These are phyloP conservation scores for Therioaphis trifolii DNA, from an alignment of 2,888 invertebrate genomes.

Conservation along the genomic window DNA sequence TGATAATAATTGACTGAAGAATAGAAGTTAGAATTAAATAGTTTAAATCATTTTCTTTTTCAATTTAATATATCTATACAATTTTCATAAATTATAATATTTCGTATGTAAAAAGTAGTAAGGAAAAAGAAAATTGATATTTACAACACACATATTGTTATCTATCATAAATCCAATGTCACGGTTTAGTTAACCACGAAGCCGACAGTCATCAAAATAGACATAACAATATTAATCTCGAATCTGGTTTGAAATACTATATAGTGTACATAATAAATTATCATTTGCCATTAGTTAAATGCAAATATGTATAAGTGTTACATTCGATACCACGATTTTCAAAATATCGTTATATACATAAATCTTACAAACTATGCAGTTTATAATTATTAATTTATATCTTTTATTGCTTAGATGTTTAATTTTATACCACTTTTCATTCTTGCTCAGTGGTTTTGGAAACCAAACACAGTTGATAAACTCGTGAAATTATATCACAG, in stretches of 20 bases:
- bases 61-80: too few species aligned
- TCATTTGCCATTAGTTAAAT: background rate
- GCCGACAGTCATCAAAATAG: background rate
- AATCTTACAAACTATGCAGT: background rate
- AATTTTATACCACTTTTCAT: background rate
- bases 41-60: too few species aligned
- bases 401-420: too few species aligned
- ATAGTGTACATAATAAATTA: background rate
- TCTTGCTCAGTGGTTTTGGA: background rate
- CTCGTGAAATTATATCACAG: background rate
- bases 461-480: background rate
- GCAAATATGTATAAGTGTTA: background rate
- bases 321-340: background rate
- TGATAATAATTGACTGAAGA: too few species aligned
- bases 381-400: constrained; percentile 5
- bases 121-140: too few species aligned
- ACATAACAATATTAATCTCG: background rate
- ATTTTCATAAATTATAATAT: too few species aligned
- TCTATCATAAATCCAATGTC: too few species aligned
- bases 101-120: too few species aligned
- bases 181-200: too few species aligned
- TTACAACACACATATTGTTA: too few species aligned
- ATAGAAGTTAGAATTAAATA: too few species aligned
- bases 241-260: background rate
- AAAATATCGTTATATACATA: constrained; percentile 10